Evolutionary conservation across 2,797 vertebrate species (phyloP).

Genomic region (Pagetopsis macropterus): DNA sequence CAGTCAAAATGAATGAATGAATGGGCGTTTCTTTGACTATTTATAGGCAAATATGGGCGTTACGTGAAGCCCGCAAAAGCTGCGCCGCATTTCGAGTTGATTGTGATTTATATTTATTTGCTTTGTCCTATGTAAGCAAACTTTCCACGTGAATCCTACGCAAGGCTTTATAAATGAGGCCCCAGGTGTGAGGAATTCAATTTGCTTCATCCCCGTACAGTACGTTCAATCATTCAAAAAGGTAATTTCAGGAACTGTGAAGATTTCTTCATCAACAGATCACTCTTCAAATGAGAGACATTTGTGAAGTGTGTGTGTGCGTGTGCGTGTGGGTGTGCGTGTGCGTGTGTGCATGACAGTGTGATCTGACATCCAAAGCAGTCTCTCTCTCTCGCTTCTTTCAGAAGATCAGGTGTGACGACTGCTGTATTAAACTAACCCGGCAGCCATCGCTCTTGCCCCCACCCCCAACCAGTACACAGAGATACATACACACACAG

Average conservation of each 20-base stretch:
- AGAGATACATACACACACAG: slow-evolving; percentile 21
- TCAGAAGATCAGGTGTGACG: slow-evolving; percentile 37
- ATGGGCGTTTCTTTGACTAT: too few relatives aligned
- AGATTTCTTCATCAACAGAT: slow-evolving; percentile 30
- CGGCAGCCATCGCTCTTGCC: background rate
- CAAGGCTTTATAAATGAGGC: too few relatives aligned
- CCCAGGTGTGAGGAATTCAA: slow-evolving; percentile 59
- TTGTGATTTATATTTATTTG: too few relatives aligned
- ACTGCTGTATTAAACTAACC: slow-evolving; percentile 26
- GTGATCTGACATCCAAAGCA: background rate
- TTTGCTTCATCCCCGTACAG: slow-evolving; percentile 19
- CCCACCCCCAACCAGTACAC: slow-evolving; percentile 10
- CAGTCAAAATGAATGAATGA: too few relatives aligned
- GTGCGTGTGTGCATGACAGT: slow-evolving; percentile 13
- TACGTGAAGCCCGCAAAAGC: too few relatives aligned
- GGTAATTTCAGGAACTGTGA: slow-evolving; percentile 35
- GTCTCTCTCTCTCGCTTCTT: slow-evolving; percentile 3
- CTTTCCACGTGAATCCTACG: too few relatives aligned
- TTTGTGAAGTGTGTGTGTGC: slow-evolving; percentile 6
- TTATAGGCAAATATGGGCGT: too few relatives aligned
- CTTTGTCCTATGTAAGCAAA: too few relatives aligned
- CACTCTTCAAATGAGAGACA: slow-evolving; percentile 16
- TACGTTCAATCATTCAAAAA: slow-evolving; percentile 24
- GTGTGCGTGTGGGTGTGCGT: slow-evolving; percentile 4
- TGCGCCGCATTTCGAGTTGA: too few relatives aligned